Conservation (phyloP, 2,797 vertebrate genomes). For the Poecilia velifera region DNA sequence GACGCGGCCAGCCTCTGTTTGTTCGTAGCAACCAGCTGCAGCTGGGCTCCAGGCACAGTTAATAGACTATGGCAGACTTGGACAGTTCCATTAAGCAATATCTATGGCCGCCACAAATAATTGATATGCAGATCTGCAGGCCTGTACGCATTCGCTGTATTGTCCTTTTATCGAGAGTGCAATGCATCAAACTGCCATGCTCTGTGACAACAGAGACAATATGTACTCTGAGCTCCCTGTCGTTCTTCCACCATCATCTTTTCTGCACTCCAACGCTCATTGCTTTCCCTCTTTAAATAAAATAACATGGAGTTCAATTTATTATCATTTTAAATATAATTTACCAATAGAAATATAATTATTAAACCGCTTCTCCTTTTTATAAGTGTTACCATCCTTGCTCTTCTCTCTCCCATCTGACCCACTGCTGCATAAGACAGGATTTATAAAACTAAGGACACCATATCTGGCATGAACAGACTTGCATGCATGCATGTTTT, state of each 20-base stretch:
- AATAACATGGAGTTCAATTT: not conserved
- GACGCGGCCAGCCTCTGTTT: conserved; percentile 41
- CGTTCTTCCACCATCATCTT: conserved; percentile 6
- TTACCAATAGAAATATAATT: not conserved
- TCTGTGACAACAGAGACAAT: conserved; percentile 56
- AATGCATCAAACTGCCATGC: conserved; percentile 60
- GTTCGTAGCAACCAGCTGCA: conserved; percentile 58
- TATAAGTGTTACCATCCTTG: conserved; percentile 22
- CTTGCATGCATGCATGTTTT: conserved; percentile 36
- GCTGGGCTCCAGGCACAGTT: conserved; percentile 58
- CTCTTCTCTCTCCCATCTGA: conserved; percentile 23
- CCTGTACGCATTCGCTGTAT: conserved; percentile 47
- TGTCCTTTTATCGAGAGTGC: conserved; percentile 63
- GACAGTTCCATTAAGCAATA: conserved; percentile 78
- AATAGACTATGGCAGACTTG: conserved; percentile 62
- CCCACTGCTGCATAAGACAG: conserved; percentile 41
- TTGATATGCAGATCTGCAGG: conserved; percentile 71
- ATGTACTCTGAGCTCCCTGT: conserved; percentile 26
- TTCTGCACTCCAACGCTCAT: not conserved
- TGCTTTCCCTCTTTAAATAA: not conserved
- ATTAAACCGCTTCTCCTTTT: conserved; percentile 11
- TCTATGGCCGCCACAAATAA: conserved; percentile 74
- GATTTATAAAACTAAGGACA: conserved; percentile 60
- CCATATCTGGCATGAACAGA: conserved; percentile 59
- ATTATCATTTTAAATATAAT: not conserved